Evolutionary conservation across 2,888 invertebrate species (phyloP).

Genomic region (Macropis europaea): DNA sequence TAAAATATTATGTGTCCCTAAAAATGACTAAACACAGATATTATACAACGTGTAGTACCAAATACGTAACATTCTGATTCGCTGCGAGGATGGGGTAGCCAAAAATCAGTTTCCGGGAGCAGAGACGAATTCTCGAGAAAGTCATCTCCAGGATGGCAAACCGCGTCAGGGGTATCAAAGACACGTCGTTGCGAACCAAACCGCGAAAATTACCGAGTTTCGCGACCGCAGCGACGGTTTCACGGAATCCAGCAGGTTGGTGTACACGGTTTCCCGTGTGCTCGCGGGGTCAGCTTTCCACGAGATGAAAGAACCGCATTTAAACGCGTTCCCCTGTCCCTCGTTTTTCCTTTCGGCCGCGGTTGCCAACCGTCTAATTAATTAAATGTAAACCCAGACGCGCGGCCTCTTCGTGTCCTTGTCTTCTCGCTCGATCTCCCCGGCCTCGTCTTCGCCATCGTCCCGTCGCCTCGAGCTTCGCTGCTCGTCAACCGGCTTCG

Average conservation of each 20-base stretch:
- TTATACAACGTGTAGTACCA: too few species aligned
- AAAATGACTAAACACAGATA: too few species aligned
- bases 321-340: conserved; percentile 43
- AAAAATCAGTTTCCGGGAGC: too few species aligned
- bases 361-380: conserved; percentile 56
- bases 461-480: conserved; percentile 4
- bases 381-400: conserved; percentile 60
- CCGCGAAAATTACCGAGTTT: conserved; percentile 15
- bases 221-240: too few species aligned
- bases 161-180: too few species aligned
- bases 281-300: conserved; percentile 29
- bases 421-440: neutral
- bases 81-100: too few species aligned
- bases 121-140: conserved; percentile 1
- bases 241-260: too few species aligned
- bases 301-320: conserved; percentile 55
- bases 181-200: conserved; percentile 2
- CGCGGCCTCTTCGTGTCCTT: neutral
- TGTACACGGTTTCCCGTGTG: too few species aligned
- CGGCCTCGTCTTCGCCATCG: neutral
- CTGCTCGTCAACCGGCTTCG: conserved; percentile 22
- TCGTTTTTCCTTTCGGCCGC: conserved; percentile 38
- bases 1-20: too few species aligned
- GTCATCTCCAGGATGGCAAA: too few species aligned
- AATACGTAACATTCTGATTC: too few species aligned